Conservation (phyloP, 2,113 vertebrate species). For the Bujurquina vittata region DNA sequence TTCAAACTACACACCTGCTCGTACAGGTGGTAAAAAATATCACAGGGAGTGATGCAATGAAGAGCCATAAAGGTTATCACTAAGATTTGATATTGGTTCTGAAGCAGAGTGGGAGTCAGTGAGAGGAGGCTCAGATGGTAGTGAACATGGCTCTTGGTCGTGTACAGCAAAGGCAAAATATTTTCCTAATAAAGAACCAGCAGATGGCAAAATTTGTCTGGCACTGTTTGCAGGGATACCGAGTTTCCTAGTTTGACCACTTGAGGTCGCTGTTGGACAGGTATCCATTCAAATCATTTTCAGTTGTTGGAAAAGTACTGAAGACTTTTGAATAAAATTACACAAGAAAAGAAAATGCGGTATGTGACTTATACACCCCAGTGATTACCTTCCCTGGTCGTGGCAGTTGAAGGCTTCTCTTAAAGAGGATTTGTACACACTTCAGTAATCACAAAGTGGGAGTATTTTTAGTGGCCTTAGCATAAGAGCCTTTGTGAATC, state of each 20-base stretch:
- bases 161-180: neutral
- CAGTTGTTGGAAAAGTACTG: neutral
- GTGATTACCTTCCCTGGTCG: constrained; percentile 31
- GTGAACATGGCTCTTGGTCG: neutral
- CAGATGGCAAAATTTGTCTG: neutral
- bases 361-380: constrained; percentile 17
- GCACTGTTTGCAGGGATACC: neutral
- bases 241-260: constrained; percentile 38
- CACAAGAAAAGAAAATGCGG: constrained; percentile 1
- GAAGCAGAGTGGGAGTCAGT: neutral
- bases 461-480: constrained; percentile 40
- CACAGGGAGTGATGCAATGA: neutral
- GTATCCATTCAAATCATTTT: neutral
- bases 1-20: too few species aligned
- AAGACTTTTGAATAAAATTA: neutral
- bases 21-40: neutral
- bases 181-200: neutral
- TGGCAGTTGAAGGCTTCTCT: constrained; percentile 20
- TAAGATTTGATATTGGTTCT: neutral
- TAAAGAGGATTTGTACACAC: constrained; percentile 16
- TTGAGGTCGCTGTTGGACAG: constrained; percentile 57
- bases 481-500: constrained; percentile 47
- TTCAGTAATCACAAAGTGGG: constrained; percentile 23
- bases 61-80: neutral
- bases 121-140: neutral